Evolutionary conservation across 37 sponge, comb jelly and placozoan species (phyloP).

Genomic region (Beroe ovata): DNA sequence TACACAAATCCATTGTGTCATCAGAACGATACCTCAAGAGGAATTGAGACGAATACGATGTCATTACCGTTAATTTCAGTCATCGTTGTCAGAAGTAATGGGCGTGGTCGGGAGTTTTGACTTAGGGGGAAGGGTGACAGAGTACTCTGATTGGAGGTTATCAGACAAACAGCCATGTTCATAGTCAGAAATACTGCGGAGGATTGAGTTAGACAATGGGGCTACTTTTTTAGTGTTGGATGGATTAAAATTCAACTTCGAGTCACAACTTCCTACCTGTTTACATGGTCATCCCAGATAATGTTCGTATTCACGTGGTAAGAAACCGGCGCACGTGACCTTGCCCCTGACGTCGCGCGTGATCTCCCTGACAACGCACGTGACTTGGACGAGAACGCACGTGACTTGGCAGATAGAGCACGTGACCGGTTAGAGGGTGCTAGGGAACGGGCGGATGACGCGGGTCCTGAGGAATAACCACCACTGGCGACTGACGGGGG

Average conservation of each 20-base stretch:
- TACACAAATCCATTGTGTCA: too few species aligned
- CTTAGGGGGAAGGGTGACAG: background rate
- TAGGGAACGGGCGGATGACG: slow-evolving; percentile 12
- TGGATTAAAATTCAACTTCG: too few species aligned
- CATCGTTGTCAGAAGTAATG: slow-evolving; percentile 5
- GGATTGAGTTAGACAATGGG: too few species aligned
- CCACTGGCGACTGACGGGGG: slow-evolving; percentile 46
- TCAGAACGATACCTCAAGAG: too few species aligned
- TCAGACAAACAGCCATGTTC: slow-evolving; percentile 28
- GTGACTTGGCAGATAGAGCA: slow-evolving; percentile 13
- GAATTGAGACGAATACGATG: too few species aligned
- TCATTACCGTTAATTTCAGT: too few species aligned
- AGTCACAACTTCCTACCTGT: too few species aligned
- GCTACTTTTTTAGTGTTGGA: too few species aligned
- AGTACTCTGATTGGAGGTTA: slow-evolving; percentile 12
- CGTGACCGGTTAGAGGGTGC: slow-evolving; percentile 24
- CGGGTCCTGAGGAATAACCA: slow-evolving; percentile 41
- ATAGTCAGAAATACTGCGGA: slow-evolving; percentile 41
- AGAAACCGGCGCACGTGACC: background rate
- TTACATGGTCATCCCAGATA: slow-evolving; percentile 58
- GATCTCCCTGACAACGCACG: background rate
- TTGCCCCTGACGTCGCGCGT: background rate
- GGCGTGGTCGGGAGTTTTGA: background rate
- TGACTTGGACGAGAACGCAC: slow-evolving; percentile 6
- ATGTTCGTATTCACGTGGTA: slow-evolving; percentile 43